Percentiles rank a stretch among this genome's conserved stretches.
These are phyloP conservation scores for Microtus montanus DNA, from an alignment of 2,113 vertebrate species.

Conservation along the genomic window DNA sequence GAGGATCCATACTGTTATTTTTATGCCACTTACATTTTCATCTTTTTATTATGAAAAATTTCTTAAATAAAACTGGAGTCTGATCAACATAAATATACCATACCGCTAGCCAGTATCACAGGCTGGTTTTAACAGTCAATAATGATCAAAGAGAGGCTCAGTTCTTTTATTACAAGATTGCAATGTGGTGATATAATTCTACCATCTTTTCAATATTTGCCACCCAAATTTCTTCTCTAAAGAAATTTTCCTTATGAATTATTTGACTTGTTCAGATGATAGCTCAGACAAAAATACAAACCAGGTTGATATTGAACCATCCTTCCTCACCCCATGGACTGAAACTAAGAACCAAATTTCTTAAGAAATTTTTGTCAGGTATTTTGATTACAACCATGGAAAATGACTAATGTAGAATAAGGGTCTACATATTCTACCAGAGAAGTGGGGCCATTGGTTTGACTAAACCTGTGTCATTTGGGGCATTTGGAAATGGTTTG, in stretches of 20 bases:
- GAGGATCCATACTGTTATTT: background rate
- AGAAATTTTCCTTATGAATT: background rate
- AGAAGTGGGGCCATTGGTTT: background rate
- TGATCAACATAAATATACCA: background rate
- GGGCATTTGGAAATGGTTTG: background rate
- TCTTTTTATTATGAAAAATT: background rate
- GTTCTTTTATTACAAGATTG: conserved; percentile 9
- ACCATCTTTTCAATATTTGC: background rate
- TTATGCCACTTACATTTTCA: background rate
- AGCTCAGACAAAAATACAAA: background rate
- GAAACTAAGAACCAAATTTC: background rate
- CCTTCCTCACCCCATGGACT: background rate
- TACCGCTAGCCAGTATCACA: background rate
- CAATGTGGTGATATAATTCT: background rate
- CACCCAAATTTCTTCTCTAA: background rate
- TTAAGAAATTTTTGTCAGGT: background rate
- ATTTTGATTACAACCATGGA: background rate
- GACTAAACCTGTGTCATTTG: background rate
- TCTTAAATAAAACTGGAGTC: background rate
- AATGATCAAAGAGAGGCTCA: background rate
- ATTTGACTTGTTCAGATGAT: background rate
- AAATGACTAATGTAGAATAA: background rate
- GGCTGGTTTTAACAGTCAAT: background rate
- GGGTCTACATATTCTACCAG: background rate
- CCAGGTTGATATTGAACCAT: background rate